phyloP scores from a whole-genome alignment of 2,888 invertebrate genomes.

The Pocota personata region DNA sequence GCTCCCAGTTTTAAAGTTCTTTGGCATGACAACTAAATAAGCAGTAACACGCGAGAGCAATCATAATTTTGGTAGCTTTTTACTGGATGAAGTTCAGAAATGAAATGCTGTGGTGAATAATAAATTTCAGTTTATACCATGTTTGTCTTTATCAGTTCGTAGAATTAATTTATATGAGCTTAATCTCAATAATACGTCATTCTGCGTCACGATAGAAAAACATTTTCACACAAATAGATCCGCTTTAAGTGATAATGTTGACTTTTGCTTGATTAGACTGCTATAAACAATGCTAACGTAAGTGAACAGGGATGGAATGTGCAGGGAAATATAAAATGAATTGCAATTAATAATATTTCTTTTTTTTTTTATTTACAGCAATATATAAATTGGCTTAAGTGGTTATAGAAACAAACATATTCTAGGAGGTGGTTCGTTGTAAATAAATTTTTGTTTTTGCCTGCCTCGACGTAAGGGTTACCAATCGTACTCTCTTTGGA shows the following conservation, averaged over 20 bases:
- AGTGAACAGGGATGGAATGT: constrained; percentile 13
- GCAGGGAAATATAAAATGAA: neutral
- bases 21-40: neutral
- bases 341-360: constrained; percentile 19
- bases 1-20: neutral
- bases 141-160: constrained; percentile 39
- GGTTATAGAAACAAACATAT: neutral
- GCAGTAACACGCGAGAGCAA: neutral
- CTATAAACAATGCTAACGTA: constrained; percentile 15
- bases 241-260: constrained; percentile 19
- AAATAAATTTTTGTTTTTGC: neutral
- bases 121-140: constrained; percentile 14
- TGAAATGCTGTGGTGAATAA: constrained; percentile 5
- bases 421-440: neutral
- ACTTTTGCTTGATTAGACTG: constrained; percentile 33
- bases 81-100: neutral
- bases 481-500: too few relatives aligned
- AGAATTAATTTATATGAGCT: constrained; percentile 43
- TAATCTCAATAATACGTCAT: constrained; percentile 52
- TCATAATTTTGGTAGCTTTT: neutral
- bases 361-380: neutral
- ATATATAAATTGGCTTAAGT: constrained; percentile 29
- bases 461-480: too few relatives aligned
- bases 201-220: constrained; percentile 42
- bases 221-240: constrained; percentile 12